Evolutionary conservation across 2,888 invertebrate species (phyloP), one percentile per base, ranked within the genome.

Genomic region (Leucozona laternaria): DNA sequence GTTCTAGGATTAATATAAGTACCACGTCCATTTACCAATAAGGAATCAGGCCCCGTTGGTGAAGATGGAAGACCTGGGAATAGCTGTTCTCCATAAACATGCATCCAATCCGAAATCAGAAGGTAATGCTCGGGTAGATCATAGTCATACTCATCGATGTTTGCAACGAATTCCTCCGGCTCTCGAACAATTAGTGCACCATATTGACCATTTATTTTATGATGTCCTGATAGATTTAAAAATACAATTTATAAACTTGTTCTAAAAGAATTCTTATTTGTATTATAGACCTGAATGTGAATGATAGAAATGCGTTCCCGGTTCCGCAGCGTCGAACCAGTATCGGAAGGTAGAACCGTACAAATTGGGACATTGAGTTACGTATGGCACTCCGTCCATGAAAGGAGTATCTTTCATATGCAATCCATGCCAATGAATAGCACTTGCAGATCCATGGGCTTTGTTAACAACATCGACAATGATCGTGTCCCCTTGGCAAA

Each of bases 251-350:
- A 5, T 22, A 13, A 50, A 1, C 10, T 4, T 2, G 2, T 20
- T 20, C 20, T 0, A 22, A 15, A 13, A 6, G 1, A 4, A 50
- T 6, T 5, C 13, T 5, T 4, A 1, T 7, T 25, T 25, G 22
- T 25, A 3, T n/a, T 15, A 3, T 3, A 31, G 4, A 31, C 97
- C 97, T 90, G 93, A 92, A 89, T 94, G 94, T 0, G 94, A 93
- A 88, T 94, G 94, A 96, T 97, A 97, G 91, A 97, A 97, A 90
- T 97, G 96, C 0, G 97, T 97, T 15, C 97, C 97, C 0, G 95
- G 91, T 79, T 96, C 95, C 0, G 93, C 93, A 0, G 96, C 97
- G 62, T 93, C 93, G 90, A 96, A 97, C 78, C 94, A 93, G 89
- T 97, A 97, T 79, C 95, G 90, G 73, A 92, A 97, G 0, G 95